Base-by-base conservation (phyloP, 2,797 vertebrate genomes). In the Synaphobranchus kaupii region DNA sequence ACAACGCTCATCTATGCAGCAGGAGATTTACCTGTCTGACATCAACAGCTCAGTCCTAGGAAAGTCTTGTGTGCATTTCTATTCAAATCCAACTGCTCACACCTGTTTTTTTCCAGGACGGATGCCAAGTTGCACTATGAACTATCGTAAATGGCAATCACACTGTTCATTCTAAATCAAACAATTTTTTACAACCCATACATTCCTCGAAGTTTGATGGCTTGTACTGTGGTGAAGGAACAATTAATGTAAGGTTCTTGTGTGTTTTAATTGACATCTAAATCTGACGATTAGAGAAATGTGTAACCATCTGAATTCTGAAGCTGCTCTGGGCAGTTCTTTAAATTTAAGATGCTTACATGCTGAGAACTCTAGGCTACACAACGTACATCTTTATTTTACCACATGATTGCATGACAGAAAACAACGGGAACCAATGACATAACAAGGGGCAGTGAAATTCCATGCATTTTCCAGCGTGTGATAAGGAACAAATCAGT, bases 401-500 rank as follows among this genome's bases (percentile, higher is more conserved):
- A 44, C 31, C 66, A 71, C 66, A 50, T 81, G 78, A 81, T 48
- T 81, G 78, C 22, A 50, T 50, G 22, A 81, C 78, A 81, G 78
- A 50, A 48, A 47, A 20, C 47, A 25, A 47, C 0, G 2, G 78
- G 17, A 8, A 25, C 6, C 47, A 48, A 81, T 47, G 13, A 81
- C 20, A 48, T 25, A 48, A 81, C 20, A 17, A 78, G 44, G 78
- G 78, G 78, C 44, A 22, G 47, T 81, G 22, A 81, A 44, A 25
- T 15, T 50, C 78, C 78, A 81, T 48, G 78, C 44, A 81, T 8
- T 48, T 48, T 50, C 44, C 44, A 48, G 13, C 9, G 22, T n/a
- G 78, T 25, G 78, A 81, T 47, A 81, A 48, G 78, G 9, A 76
- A 25, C 47, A 81, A n/a, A 81, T 50, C 78, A 81, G 78, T 81